These are phyloP conservation scores for Drosophila peninsularis DNA, from an alignment of 2,888 invertebrate genomes.

Conservation along the genomic window DNA sequence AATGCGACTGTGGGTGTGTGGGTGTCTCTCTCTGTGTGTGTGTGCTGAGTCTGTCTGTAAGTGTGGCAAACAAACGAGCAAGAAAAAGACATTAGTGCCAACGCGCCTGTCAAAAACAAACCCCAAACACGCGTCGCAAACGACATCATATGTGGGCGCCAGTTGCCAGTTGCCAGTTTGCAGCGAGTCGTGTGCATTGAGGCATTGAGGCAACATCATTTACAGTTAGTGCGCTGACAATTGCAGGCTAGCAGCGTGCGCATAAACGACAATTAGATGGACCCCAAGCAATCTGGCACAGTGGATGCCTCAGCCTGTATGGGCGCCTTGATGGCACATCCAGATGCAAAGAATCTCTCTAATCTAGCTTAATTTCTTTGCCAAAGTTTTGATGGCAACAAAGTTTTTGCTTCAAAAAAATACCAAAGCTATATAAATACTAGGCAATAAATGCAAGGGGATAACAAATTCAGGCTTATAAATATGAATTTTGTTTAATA, in stretches of 20 bases:
- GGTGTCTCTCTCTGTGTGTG: conserved; percentile 19
- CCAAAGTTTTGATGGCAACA: not conserved
- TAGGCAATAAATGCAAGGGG: too few relatives aligned
- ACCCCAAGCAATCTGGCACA: conserved; percentile 30
- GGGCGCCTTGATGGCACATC: not conserved
- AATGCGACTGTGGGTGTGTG: conserved; percentile 5
- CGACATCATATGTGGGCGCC: conserved; percentile 28
- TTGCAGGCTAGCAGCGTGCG: conserved; percentile 37
- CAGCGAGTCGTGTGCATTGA: conserved; percentile 44
- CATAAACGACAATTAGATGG: conserved; percentile 60
- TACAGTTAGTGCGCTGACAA: conserved; percentile 69
- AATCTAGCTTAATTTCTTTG: not conserved
- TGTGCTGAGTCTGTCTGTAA: conserved; percentile 10
- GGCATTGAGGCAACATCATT: conserved; percentile 65
- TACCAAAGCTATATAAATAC: not conserved
- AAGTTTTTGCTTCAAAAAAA: too few relatives aligned
- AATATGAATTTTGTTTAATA: too few relatives aligned
- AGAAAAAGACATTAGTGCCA: conserved; percentile 71
- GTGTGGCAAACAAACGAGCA: conserved; percentile 62
- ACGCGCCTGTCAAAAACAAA: conserved; percentile 51
- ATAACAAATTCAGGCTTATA: too few relatives aligned
- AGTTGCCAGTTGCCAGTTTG: conserved; percentile 18
- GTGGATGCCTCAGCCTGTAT: conserved; percentile 13
- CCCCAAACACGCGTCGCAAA: conserved; percentile 17
- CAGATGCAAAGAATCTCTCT: too few relatives aligned